phyloP scores from a whole-genome alignment of 2,113 vertebrate species.

The Pseudolaguvia tuberculata region DNA sequence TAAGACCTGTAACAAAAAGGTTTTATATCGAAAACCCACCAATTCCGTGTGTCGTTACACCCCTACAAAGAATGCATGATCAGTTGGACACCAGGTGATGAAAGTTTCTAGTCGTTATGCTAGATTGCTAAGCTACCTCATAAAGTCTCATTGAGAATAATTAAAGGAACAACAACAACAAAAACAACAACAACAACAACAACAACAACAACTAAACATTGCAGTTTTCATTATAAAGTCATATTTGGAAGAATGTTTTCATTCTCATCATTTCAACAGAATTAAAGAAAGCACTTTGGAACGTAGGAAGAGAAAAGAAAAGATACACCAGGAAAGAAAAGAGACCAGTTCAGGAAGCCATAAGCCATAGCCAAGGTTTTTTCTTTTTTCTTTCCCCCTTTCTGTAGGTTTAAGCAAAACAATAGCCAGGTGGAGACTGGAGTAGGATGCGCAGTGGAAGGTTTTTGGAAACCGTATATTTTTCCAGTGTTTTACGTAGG shows the following conservation, averaged over 20 bases:
- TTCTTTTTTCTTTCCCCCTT: not conserved
- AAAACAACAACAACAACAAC: not conserved
- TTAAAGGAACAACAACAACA: not conserved
- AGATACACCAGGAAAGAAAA: not conserved
- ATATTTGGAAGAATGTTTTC: slow-evolving; percentile 1
- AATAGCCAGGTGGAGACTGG: slow-evolving; percentile 52
- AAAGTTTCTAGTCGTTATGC: slow-evolving; percentile 26
- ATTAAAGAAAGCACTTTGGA: slow-evolving; percentile 40
- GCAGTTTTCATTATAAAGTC: slow-evolving; percentile 5
- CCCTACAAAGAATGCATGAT: not conserved
- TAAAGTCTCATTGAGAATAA: slow-evolving; percentile 17
- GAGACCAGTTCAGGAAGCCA: slow-evolving; percentile 47
- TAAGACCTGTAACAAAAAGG: not conserved
- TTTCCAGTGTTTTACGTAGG: slow-evolving; percentile 43
- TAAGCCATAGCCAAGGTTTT: slow-evolving; percentile 16
- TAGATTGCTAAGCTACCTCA: slow-evolving; percentile 48
- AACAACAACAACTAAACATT: not conserved
- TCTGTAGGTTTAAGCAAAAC: slow-evolving; percentile 37
- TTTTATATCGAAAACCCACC: not conserved
- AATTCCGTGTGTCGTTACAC: not conserved
- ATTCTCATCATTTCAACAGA: not conserved
- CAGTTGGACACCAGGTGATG: slow-evolving; percentile 5
- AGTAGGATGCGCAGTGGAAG: not conserved
- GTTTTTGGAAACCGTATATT: slow-evolving; percentile 54
- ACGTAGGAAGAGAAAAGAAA: not conserved